Base-by-base conservation (phyloP, 2,113 vertebrate species). In the Colistium nudipinnis region DNA sequence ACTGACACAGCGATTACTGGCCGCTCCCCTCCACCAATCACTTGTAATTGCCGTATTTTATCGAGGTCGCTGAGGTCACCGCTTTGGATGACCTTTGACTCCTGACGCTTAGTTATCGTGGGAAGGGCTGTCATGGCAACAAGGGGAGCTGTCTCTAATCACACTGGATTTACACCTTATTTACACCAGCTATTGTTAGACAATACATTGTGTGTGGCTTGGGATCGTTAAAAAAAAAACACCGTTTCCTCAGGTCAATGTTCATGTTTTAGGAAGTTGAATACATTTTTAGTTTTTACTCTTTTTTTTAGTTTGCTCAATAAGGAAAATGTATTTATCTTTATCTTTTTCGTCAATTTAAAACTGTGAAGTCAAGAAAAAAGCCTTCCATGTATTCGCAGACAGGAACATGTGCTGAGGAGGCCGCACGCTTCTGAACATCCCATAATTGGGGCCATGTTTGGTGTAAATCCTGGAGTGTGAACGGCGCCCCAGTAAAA, bases 381-480 rank as follows among this genome's bases (percentile, higher is more conserved):
- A 12, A 13, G 36, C 24, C 19, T 31, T 16, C 5, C 1, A 20
- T 20, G 36, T 8, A 36, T 74, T 27, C 10, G 30, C 43, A n/a
- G 52, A 39, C 56, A 41, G 7, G n/a, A 3, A 22, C 24, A 65
- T 44, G 25, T 13, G 47, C 48, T 70, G n/a, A 68, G 60, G 49
- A 59, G 57, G 24, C 38, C 12, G 20, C n/a, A n/a, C n/a, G 52
- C 66, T 51, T 57, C 27, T 48, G 55, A 41, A 30, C 44, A 35
- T 71, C 48, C 44, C 76, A 43, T 78, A 81, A 81, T 73, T 67
- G 70, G 61, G 39, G 62, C 59, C 70, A 84, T 79, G 82, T 87
- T 81, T 63, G 78, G 72, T 11, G 10, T 13, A 24, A 78, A 78
- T 77, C 65, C 78, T 45, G 60, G 36, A 12, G 41, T 22, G 56